Evolutionary conservation across 2,797 vertebrate species (phyloP).

Genomic region (Halcyon chelicuti): DNA sequence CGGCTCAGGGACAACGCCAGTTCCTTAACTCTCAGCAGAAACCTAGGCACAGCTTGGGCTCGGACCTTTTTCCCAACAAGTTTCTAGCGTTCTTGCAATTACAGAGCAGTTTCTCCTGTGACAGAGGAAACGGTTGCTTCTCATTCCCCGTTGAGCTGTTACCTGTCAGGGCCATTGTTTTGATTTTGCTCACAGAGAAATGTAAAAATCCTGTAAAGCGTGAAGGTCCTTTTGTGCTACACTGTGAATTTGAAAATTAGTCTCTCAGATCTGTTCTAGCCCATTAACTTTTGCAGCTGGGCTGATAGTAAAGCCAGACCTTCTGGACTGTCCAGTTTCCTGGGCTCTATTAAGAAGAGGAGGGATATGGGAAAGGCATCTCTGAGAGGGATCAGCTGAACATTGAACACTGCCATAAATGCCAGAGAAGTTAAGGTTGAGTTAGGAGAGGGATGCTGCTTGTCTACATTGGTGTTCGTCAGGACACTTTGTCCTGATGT

Average conservation of each 20-base stretch:
- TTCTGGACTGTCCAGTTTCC: background rate
- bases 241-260: background rate
- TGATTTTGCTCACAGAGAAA: background rate
- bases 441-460: background rate
- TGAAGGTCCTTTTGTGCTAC: background rate
- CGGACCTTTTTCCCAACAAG: background rate
- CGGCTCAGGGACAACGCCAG: rapidly evolving
- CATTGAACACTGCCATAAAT: background rate
- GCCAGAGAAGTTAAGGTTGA: background rate
- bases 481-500: background rate
- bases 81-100: background rate
- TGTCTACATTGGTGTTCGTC: background rate
- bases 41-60: background rate
- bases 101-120: background rate
- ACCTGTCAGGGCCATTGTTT: background rate
- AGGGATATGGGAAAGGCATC: background rate
- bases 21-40: background rate
- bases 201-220: background rate
- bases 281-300: background rate
- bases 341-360: background rate
- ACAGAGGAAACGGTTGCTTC: background rate
- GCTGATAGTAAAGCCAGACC: background rate
- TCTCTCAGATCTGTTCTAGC: background rate
- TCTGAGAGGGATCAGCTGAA: background rate
- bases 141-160: background rate